phyloP scores from a whole-genome alignment of 2,113 vertebrate species.

The Triplophysa dalaica region DNA sequence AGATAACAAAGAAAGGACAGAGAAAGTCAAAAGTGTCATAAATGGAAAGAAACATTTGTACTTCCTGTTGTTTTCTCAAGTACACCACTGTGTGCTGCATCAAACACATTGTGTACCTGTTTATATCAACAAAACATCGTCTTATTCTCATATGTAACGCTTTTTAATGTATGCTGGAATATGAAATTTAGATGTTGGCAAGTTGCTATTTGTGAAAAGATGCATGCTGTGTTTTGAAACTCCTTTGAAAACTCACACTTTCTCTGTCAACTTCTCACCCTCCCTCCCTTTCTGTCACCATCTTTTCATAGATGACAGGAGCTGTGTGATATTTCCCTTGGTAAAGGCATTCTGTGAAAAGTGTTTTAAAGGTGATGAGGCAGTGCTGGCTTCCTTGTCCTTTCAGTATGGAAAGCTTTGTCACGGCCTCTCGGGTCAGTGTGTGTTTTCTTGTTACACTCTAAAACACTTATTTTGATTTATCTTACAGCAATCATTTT shows the following conservation, averaged over 20 bases:
- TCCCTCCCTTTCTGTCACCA: constrained; percentile 10
- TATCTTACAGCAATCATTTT: too few species aligned
- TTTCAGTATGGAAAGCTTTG: constrained; percentile 92
- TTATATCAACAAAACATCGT: not conserved
- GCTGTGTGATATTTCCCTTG: constrained; percentile 83
- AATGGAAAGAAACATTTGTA: not conserved
- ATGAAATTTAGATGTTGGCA: not conserved
- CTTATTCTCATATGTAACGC: not conserved
- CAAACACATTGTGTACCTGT: not conserved
- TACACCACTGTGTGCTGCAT: not conserved
- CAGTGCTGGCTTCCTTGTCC: constrained; percentile 84
- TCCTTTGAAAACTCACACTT: constrained; percentile 10
- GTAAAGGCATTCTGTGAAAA: constrained; percentile 90
- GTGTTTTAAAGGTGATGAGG: constrained; percentile 87
- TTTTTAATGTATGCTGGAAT: not conserved
- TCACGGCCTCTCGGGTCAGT: constrained; percentile 86
- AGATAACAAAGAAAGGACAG: too few species aligned
- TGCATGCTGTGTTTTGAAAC: constrained; percentile 1
- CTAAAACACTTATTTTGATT: not conserved
- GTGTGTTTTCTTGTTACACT: not conserved
- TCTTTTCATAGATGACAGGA: constrained; percentile 78
- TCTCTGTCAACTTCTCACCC: constrained; percentile 14
- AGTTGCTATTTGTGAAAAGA: constrained; percentile 2
- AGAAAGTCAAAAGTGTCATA: not conserved
- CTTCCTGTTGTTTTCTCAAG: not conserved